These are phyloP conservation scores for Pteropus alecto DNA, from an alignment of 2,113 vertebrate species.

Conservation along the genomic window DNA sequence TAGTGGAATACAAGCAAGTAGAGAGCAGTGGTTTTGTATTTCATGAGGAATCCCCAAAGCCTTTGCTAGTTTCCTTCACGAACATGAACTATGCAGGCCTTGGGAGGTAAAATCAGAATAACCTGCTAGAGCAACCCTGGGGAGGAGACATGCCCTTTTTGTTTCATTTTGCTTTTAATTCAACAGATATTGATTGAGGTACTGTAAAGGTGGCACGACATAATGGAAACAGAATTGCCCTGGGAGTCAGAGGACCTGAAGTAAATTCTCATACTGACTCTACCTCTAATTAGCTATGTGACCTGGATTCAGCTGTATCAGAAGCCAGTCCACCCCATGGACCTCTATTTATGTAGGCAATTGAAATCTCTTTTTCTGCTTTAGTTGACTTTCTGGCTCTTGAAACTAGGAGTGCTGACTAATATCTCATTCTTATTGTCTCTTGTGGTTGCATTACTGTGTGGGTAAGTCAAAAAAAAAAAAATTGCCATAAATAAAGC, in stretches of 20 bases:
- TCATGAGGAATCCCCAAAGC: neutral
- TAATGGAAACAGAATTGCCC: conserved; percentile 20
- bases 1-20: neutral
- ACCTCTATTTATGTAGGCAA: neutral
- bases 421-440: neutral
- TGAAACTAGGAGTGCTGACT: neutral
- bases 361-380: neutral
- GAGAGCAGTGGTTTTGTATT: neutral
- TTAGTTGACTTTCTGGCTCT: neutral
- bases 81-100: neutral
- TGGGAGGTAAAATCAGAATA: conserved; percentile 16
- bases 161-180: conserved; percentile 38
- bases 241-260: neutral
- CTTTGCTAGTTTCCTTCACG: neutral
- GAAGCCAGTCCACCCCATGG: neutral
- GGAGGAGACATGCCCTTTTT: neutral
- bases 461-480: neutral
- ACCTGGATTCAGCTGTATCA: neutral
- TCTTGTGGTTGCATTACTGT: neutral
- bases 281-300: neutral
- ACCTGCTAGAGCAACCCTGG: neutral
- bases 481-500: neutral
- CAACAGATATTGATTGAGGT: conserved; percentile 1
- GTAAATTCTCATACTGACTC: neutral
- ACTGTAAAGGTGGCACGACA: neutral